A percentile compares a stretch with the other conserved stretches of the same genome.
phyloP scores from a whole-genome alignment of 2,797 vertebrate species.

The Hypotaenidia okinawae region DNA sequence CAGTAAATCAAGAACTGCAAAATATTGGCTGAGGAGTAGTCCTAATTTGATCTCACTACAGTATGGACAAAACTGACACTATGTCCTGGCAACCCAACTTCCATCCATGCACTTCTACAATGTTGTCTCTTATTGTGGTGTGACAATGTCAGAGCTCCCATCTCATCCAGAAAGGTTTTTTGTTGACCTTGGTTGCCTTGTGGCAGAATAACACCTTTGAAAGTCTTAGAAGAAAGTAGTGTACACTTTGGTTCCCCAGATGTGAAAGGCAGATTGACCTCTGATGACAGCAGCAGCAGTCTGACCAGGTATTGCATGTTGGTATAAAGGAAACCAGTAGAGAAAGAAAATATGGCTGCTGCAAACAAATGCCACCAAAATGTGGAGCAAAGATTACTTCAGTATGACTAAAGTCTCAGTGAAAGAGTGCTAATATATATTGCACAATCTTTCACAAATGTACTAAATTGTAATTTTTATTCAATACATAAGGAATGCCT shows the following conservation, averaged over 20 bases:
- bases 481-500: neutral
- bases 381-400: neutral
- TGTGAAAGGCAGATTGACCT: neutral
- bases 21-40: neutral
- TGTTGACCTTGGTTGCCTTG: neutral
- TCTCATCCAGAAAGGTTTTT: neutral
- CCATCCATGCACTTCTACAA: neutral
- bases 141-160: neutral
- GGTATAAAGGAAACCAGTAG: neutral
- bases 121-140: neutral
- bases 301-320: fast-evolving
- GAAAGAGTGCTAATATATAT: neutral
- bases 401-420: neutral
- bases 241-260: fast-evolving
- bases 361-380: neutral
- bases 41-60: neutral
- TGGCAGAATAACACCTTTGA: neutral
- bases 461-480: neutral
- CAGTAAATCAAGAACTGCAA: neutral
- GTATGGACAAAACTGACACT: neutral
- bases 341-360: neutral
- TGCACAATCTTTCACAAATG: neutral
- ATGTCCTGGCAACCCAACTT: neutral
- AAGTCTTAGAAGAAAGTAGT: neutral
- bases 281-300: neutral